Evolutionary conservation across 2,113 vertebrate species (phyloP), one percentile per base, ranked within the genome.

Genomic region (Gracilinanus agilis): DNA sequence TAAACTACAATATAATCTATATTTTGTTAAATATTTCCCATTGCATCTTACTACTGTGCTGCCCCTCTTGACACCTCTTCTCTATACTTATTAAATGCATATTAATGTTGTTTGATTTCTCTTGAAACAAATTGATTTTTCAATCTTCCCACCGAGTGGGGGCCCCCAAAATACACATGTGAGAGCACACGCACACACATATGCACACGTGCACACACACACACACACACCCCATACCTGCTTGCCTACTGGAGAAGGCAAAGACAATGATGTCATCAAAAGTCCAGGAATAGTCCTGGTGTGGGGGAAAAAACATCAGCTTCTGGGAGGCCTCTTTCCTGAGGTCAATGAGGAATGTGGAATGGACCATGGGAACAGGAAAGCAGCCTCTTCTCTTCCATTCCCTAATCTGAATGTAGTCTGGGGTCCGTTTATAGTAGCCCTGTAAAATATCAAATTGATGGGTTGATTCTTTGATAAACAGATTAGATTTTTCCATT

Each of bases 211-310:
- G 34, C 61, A 67, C 61, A 67, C 34, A n/a, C 61, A 75, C 13
- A n/a, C 4, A 75, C 13, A 75, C 34, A 21, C 44, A 44, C 55
- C 44, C 1, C 97, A 54, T 97, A 99, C 99, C 99, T 98, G 99
- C 98, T 97, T 99, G 98, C 89, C 99, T 99, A 58, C 99, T 99
- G 2, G 99, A 99, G 98, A 99, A 99, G 40, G 99, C 99, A 96
- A 99, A 99, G 96, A 99, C 99, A 97, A 99, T 99, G 98, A 99
- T 99, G 97, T 99, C 99, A 91, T 99, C 99, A 24, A 99, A 99
- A 21, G 99, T 99, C 99, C 99, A 99, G 96, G 99, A 99, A 98
- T 99, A 99, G 98, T 99, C 99, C 0, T 98, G 98, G 97, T 99
- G 99, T 0, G 99, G 99, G 0, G 99, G 99, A 94, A 99, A 98